phyloP scores from a whole-genome alignment of 2,113 vertebrate genomes.

The Lipophrys pholis region DNA sequence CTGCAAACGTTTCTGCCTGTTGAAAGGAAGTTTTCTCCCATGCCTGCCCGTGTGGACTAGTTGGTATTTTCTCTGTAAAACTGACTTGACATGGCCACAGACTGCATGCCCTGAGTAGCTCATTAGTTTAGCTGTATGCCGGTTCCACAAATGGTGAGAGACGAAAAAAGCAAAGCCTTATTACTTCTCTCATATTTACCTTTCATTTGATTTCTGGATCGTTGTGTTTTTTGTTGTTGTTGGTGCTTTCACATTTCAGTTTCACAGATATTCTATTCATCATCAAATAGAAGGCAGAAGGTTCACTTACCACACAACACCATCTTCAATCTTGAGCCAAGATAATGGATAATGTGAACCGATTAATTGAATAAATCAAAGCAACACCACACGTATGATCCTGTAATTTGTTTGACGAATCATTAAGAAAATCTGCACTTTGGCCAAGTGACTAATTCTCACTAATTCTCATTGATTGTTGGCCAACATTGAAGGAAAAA shows the following conservation, averaged over 20 bases:
- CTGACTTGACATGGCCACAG: no score
- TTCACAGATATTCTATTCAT: background rate
- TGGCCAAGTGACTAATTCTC: constrained; percentile 16
- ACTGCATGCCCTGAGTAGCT: no score
- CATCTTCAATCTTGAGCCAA: background rate
- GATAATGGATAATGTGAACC: background rate
- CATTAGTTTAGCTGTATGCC: no score
- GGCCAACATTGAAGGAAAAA: constrained; percentile 32
- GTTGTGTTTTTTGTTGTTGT: no score
- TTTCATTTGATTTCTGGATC: no score
- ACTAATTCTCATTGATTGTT: constrained; percentile 40
- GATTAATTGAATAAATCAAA: constrained; percentile 16
- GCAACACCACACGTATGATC: background rate
- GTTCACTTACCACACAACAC: background rate
- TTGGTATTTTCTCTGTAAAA: no score
- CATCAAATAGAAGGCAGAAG: background rate
- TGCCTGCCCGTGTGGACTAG: no score
- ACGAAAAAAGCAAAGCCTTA: no score
- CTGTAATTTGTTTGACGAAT: background rate
- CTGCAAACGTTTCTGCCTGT: no score
- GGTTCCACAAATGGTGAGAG: no score
- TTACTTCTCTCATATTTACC: no score
- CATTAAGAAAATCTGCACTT: constrained; percentile 9
- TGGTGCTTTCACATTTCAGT: background rate
- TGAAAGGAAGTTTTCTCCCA: no score